Evolutionary conservation across 2,888 invertebrate genomes (phyloP).

Genomic region (Muschampia plurimacula): DNA sequence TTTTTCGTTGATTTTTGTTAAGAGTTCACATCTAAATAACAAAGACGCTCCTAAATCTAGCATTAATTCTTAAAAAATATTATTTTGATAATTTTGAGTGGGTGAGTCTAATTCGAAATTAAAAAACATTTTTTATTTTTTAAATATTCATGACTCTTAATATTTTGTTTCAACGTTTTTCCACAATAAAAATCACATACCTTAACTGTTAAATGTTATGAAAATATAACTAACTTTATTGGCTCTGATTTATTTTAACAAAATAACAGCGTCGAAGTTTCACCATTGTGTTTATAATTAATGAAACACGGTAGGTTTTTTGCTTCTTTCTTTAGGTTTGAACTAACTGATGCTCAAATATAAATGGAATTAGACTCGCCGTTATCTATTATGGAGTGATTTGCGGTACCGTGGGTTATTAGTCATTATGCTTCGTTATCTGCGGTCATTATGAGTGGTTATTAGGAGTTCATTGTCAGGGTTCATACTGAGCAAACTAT

Average conservation of each 20-base stretch:
- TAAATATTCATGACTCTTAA: no score
- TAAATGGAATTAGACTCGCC: slow-evolving; percentile 54
- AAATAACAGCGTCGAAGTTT: slow-evolving; percentile 1
- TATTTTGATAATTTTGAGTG: no score
- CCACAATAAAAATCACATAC: background rate
- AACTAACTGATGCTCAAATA: slow-evolving; percentile 69
- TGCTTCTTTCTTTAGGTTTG: slow-evolving; percentile 31
- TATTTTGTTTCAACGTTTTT: no score
- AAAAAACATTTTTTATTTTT: no score
- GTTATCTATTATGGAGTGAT: slow-evolving; percentile 65
- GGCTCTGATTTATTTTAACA: slow-evolving; percentile 39
- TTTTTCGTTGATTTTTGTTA: no score
- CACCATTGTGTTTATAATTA: slow-evolving; percentile 47
- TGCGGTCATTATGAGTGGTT: slow-evolving; percentile 11
- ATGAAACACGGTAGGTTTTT: slow-evolving; percentile 35
- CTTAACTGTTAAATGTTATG: background rate
- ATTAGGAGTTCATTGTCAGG: slow-evolving; percentile 11
- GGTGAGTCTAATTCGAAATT: no score
- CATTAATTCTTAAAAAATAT: no score
- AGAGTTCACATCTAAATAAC: no score
- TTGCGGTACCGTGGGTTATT: slow-evolving; percentile 51
- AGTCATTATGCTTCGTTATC: slow-evolving; percentile 1
- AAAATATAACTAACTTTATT: background rate
- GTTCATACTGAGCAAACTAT: background rate
- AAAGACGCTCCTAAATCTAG: no score